phyloP scores from a whole-genome alignment of 1,140 invertebrate genomes.

The Streblospio benedicti region DNA sequence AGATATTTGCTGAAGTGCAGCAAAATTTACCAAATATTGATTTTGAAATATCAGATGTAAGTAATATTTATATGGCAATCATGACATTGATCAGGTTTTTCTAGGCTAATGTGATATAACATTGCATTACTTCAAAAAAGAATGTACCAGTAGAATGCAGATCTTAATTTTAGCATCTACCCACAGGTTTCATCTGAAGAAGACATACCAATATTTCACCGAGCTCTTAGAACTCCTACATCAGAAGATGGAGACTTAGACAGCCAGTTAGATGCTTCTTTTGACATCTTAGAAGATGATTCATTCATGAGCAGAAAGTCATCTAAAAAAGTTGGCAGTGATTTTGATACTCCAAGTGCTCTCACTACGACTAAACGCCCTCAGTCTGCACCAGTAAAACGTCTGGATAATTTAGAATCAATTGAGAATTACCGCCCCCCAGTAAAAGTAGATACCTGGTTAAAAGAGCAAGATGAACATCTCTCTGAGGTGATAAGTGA shows the following conservation, averaged over 20 bases:
- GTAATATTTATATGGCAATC: conserved; percentile 7
- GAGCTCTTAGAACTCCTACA: conserved; percentile 19
- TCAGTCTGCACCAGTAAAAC: background rate
- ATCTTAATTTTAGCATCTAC: background rate
- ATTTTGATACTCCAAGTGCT: background rate
- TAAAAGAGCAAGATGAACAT: no score
- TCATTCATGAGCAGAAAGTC: no score
- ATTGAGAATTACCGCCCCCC: background rate
- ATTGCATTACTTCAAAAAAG: background rate
- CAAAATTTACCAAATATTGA: conserved; percentile 35
- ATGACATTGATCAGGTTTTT: background rate
- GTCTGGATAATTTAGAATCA: background rate
- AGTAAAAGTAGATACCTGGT: no score
- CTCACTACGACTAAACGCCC: background rate
- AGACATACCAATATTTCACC: conserved; percentile 33
- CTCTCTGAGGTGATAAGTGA: no score
- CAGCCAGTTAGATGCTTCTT: background rate
- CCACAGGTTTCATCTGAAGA: conserved; percentile 17
- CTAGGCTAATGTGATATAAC: background rate
- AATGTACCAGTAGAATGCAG: background rate
- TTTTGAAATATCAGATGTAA: conserved; percentile 39
- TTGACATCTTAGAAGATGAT: no score
- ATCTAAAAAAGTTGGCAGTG: background rate
- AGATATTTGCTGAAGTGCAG: conserved; percentile 37
- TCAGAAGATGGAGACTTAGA: background rate